Evolutionary conservation across 2,888 invertebrate genomes (phyloP).

Genomic region (Deroplatys truncata): DNA sequence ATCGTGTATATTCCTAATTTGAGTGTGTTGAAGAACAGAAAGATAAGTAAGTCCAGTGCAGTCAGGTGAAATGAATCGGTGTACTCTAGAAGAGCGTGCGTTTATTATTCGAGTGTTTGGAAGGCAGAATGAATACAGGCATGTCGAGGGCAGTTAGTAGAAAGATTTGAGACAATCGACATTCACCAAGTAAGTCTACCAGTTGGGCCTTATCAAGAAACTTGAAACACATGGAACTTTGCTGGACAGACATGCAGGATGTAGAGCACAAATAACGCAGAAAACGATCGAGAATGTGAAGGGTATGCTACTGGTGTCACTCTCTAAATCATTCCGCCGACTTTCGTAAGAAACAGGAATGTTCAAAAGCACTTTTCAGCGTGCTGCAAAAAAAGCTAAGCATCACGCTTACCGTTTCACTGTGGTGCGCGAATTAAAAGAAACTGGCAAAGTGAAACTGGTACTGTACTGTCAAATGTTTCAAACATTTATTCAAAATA

Average conservation of each 20-base stretch:
- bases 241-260: background rate
- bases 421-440: no score
- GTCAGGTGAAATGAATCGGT: background rate
- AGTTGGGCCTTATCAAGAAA: background rate
- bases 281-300: background rate
- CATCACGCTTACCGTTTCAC: background rate
- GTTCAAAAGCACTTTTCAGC: no score
- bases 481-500: no score
- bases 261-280: background rate
- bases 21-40: background rate
- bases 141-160: background rate
- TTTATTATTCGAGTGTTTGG: background rate
- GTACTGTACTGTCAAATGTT: no score
- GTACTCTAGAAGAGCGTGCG: background rate
- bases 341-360: background rate
- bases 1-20: background rate
- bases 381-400: no score
- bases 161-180: background rate
- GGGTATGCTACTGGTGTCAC: background rate
- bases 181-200: background rate
- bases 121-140: background rate
- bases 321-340: background rate
- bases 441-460: no score
- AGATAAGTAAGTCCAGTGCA: background rate
- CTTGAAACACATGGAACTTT: background rate